phyloP scores from a whole-genome alignment of 2,888 invertebrate species.

The Gastrophysa polygoni region DNA sequence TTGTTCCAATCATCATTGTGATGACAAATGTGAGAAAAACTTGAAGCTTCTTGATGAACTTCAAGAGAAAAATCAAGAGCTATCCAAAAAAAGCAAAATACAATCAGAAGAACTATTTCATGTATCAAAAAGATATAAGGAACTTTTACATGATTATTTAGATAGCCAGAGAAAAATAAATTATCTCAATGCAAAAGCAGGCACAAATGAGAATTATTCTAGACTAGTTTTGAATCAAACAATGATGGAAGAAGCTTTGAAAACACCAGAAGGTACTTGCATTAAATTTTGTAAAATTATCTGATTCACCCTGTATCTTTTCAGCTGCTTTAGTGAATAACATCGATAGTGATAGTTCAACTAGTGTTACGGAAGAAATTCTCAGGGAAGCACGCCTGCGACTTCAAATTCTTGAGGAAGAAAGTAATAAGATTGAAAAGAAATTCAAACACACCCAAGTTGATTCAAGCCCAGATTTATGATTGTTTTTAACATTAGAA shows the following conservation, averaged over 20 bases:
- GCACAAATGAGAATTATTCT: constrained; percentile 9
- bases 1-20: constrained; percentile 3
- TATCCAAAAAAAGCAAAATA: constrained; percentile 3
- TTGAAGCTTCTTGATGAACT: neutral
- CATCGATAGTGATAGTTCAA: constrained; percentile 50
- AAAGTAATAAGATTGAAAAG: constrained; percentile 65
- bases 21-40: constrained; percentile 1
- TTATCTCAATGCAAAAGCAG: constrained; percentile 31
- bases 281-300: neutral
- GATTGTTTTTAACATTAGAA: neutral
- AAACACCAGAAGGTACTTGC: constrained; percentile 10
- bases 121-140: constrained; percentile 31
- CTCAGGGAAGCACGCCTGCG: constrained; percentile 62
- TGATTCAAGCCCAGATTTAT: neutral
- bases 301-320: constrained; percentile 1
- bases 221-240: constrained; percentile 9
- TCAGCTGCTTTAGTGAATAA: constrained; percentile 6
- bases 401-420: constrained; percentile 64
- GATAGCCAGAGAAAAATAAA: constrained; percentile 40
- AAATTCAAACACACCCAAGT: constrained; percentile 52
- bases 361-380: constrained; percentile 55
- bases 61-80: neutral
- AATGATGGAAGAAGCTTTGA: constrained; percentile 5
- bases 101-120: constrained; percentile 33
- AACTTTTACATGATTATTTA: constrained; percentile 37